Base-by-base conservation (phyloP, 2,888 invertebrate species). In the Catocala fraxini region DNA sequence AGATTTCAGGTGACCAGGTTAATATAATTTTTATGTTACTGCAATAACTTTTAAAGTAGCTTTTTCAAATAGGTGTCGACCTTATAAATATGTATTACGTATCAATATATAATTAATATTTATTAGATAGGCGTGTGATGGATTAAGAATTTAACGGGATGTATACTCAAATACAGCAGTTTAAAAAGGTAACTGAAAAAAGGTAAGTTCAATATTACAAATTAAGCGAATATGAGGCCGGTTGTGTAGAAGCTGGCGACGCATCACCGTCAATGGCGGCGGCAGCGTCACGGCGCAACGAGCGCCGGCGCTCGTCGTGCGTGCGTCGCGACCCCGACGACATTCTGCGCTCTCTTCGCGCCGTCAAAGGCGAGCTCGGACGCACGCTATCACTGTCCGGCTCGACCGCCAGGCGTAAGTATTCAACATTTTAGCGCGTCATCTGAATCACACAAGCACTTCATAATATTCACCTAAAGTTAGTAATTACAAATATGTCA, bases 281-380 rank as follows among this genome's bases (percentile, higher is more conserved):
- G 70, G 51, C 69, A 55, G 73, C 72, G 45, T 90, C 93, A 65
- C 89, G 92, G 6, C 91, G 93, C 76, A 85, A 69, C 70, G 97
- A 97, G 81, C 95, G 97, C 61, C 96, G 98, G 46, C 95, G 98
- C 62, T 97, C 97, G 78, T 97, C 97, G 61, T 97, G 97, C 85
- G 97, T 97, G 48, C 96, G 97, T 47, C 96, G 97, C 77, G 97
- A 97, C 90, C 97, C 97, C 0, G 97, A 98, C 86, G 97, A 98
- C 90, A 97, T 98, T 79, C 89, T 98, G 70, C 97, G 97, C 78
- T 97, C 96, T 35, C 90, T 97, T 75, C 97, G 97, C 83, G 96
- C 97, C 62, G 97, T 97, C 70, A 97, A 97, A 84, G 97, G 97
- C 55, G 97, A 98, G 86, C 94, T 97, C 49, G 97, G 97, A 58